Evolutionary conservation across 2,113 vertebrate genomes (phyloP).

Genomic region (Labeo catla): DNA sequence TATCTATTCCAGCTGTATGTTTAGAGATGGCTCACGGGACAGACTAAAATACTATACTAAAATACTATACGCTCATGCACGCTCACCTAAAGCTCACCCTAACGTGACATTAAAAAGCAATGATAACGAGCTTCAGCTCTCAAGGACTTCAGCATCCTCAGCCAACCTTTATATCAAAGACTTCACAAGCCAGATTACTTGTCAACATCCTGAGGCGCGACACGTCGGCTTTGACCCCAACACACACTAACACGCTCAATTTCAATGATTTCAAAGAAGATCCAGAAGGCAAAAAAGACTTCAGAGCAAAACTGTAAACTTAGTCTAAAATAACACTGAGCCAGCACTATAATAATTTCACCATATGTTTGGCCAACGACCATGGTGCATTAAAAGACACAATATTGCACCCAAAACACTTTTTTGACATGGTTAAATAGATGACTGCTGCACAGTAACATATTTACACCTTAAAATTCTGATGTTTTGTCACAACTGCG

Average conservation of each 20-base stretch:
- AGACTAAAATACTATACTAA: not conserved
- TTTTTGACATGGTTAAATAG: no score
- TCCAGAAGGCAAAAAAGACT: not conserved
- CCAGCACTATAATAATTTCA: not conserved
- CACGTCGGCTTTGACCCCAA: not conserved
- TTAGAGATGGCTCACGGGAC: not conserved
- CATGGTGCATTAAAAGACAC: not conserved
- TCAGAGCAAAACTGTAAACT: not conserved
- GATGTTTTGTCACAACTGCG: no score
- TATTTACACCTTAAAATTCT: no score
- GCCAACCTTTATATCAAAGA: conserved; percentile 38
- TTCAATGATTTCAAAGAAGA: not conserved
- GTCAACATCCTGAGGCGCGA: conserved; percentile 15
- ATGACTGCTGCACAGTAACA: no score
- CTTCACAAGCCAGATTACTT: conserved; percentile 30
- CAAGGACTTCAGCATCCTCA: conserved; percentile 15
- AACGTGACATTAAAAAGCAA: conserved; percentile 33
- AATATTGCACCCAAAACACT: not conserved
- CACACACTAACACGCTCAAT: not conserved
- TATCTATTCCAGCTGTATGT: conserved; percentile 32
- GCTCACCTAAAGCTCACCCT: not conserved
- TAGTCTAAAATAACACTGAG: not conserved
- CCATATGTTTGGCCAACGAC: not conserved
- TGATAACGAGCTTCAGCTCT: conserved; percentile 18
- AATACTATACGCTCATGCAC: not conserved